phyloP scores from a whole-genome alignment of 2,888 invertebrate species.

The Drosophila sordidapex region DNA sequence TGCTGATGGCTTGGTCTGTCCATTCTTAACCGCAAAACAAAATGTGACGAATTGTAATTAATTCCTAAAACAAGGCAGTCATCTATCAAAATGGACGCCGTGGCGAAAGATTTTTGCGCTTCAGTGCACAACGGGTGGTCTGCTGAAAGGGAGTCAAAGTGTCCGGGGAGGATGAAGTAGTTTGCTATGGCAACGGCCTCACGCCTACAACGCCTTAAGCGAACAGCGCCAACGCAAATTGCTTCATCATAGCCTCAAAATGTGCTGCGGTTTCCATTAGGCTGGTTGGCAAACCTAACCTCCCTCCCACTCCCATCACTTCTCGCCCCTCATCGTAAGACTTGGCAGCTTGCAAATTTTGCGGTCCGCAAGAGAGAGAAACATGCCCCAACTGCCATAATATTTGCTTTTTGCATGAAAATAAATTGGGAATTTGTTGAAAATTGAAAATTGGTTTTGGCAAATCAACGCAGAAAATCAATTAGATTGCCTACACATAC shows the following conservation, averaged over 20 bases:
- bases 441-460: slow-evolving; percentile 64
- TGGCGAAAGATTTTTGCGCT: slow-evolving; percentile 75
- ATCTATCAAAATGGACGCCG: slow-evolving; percentile 80
- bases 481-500: slow-evolving; percentile 68
- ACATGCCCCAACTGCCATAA: slow-evolving; percentile 59
- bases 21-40: slow-evolving; percentile 70
- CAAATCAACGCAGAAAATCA: slow-evolving; percentile 73
- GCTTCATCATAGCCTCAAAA: slow-evolving; percentile 79
- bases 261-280: slow-evolving; percentile 79
- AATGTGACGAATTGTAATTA: slow-evolving; percentile 83
- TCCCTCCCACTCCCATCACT: background rate
- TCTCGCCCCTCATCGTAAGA: slow-evolving; percentile 12
- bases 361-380: slow-evolving; percentile 51
- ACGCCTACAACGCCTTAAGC: slow-evolving; percentile 66
- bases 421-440: slow-evolving; percentile 73
- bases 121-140: slow-evolving; percentile 59
- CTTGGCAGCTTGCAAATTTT: slow-evolving; percentile 76
- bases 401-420: slow-evolving; percentile 71
- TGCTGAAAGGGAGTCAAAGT: background rate
- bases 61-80: slow-evolving; percentile 80
- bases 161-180: background rate
- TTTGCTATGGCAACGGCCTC: slow-evolving; percentile 14
- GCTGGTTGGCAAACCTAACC: slow-evolving; percentile 31
- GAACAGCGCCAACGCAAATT: slow-evolving; percentile 67
- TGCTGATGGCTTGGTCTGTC: slow-evolving; percentile 12